Conservation (phyloP, 2,113 vertebrate species). For the Passer domesticus region DNA sequence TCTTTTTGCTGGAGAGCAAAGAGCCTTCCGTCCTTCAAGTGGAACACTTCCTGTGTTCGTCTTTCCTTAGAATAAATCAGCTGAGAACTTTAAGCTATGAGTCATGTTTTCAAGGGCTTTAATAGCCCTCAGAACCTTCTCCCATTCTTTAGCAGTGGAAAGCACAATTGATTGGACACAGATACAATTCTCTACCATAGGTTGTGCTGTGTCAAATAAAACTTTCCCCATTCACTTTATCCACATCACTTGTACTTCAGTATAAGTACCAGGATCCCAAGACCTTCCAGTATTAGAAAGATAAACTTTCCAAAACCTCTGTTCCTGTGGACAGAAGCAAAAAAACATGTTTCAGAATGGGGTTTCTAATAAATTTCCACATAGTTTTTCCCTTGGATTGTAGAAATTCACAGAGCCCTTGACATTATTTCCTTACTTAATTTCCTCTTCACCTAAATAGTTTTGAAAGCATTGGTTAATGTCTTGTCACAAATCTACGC, state of each 20-base stretch:
- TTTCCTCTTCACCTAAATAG: neutral
- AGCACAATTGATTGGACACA: neutral
- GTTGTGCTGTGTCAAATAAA: neutral
- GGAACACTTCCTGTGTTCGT: neutral
- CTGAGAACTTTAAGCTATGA: neutral
- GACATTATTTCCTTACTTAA: neutral
- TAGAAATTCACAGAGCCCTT: neutral
- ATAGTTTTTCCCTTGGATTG: neutral
- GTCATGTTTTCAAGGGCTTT: neutral
- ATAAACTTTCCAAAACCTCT: neutral
- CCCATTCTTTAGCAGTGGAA: neutral
- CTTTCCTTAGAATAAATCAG: neutral
- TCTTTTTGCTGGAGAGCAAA: neutral
- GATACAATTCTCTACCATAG: neutral
- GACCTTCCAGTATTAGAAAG: neutral
- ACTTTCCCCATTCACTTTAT: neutral
- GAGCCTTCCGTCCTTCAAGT: neutral
- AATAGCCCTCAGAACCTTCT: neutral
- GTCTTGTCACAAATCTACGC: neutral
- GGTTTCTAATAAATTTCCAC: neutral
- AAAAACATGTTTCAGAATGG: neutral
- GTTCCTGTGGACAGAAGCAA: neutral
- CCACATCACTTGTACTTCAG: neutral
- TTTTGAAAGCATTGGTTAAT: neutral
- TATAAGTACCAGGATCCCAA: neutral